Evolutionary conservation across 2,113 vertebrate species (phyloP).

Genomic region (Dissostichus mawsoni): DNA sequence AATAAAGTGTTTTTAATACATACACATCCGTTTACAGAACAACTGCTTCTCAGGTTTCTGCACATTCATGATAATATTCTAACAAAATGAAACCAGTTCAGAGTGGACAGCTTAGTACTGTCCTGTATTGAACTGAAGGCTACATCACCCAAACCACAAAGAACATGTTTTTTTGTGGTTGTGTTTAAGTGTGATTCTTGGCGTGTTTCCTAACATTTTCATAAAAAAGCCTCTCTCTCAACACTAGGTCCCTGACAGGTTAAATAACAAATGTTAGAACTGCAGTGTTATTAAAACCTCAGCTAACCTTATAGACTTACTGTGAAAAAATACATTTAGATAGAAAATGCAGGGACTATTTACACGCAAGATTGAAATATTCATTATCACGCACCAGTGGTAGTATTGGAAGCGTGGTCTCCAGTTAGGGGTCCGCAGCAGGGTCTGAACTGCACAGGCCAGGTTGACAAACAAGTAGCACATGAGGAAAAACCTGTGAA

Average conservation of each 20-base stretch:
- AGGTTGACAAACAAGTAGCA: constrained; percentile 98
- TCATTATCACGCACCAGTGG: constrained; percentile 79
- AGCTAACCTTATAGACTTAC: not conserved
- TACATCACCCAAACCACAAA: not conserved
- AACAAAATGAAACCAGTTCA: constrained; percentile 6
- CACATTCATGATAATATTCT: constrained; percentile 14
- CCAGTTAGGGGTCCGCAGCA: constrained; percentile 95
- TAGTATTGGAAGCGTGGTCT: constrained; percentile 85
- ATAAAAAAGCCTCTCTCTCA: not conserved
- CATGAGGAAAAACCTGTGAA: constrained; percentile 96
- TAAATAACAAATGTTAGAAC: not conserved
- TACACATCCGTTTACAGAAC: not conserved
- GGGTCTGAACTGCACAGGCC: constrained; percentile 95
- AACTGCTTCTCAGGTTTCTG: not conserved
- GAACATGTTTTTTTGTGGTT: not conserved
- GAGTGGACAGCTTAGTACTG: not conserved
- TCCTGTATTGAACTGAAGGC: constrained; percentile 23
- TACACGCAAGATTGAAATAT: not conserved
- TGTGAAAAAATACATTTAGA: not conserved
- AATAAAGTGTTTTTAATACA: not conserved
- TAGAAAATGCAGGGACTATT: not conserved
- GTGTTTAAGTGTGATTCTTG: not conserved
- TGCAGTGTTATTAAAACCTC: not conserved
- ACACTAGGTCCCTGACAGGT: not conserved
- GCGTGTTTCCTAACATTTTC: not conserved